phyloP scores from a whole-genome alignment of 1,140 invertebrate genomes.

The Nasonia longicornis region DNA sequence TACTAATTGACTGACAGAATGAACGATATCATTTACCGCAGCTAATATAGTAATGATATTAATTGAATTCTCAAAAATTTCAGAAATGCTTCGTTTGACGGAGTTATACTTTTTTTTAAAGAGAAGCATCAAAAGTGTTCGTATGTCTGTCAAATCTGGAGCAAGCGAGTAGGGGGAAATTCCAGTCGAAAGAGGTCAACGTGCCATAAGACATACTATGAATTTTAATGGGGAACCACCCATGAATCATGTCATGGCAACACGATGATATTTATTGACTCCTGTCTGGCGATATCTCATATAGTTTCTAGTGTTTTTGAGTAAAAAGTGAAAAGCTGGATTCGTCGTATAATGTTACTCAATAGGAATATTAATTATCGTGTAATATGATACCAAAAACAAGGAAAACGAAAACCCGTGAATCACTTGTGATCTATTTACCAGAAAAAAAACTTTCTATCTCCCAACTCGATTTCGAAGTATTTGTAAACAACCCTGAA shows the following conservation, averaged over 20 bases:
- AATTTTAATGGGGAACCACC: conserved; percentile 11
- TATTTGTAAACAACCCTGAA: background rate
- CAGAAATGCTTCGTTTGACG: too few relatives aligned
- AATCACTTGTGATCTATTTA: background rate
- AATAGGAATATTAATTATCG: too few relatives aligned
- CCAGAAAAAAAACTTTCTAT: background rate
- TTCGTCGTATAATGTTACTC: too few relatives aligned
- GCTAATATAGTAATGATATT: too few relatives aligned
- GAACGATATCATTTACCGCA: too few relatives aligned
- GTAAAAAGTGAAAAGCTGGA: conserved; percentile 15
- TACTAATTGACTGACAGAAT: too few relatives aligned
- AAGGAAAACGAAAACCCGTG: too few relatives aligned
- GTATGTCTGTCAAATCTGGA: conserved; percentile 11
- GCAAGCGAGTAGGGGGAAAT: conserved; percentile 14
- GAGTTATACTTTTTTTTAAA: background rate
- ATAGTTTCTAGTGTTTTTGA: background rate
- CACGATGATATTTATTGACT: conserved; percentile 18
- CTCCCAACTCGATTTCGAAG: background rate
- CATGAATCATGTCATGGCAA: conserved; percentile 12
- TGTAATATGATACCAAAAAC: too few relatives aligned
- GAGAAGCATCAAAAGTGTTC: background rate
- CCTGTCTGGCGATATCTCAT: background rate
- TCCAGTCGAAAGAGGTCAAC: conserved; percentile 31
- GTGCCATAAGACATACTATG: conserved; percentile 17
- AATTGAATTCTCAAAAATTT: too few relatives aligned